phyloP scores from a whole-genome alignment of 2,113 vertebrate genomes.

The Anseranas semipalmata region DNA sequence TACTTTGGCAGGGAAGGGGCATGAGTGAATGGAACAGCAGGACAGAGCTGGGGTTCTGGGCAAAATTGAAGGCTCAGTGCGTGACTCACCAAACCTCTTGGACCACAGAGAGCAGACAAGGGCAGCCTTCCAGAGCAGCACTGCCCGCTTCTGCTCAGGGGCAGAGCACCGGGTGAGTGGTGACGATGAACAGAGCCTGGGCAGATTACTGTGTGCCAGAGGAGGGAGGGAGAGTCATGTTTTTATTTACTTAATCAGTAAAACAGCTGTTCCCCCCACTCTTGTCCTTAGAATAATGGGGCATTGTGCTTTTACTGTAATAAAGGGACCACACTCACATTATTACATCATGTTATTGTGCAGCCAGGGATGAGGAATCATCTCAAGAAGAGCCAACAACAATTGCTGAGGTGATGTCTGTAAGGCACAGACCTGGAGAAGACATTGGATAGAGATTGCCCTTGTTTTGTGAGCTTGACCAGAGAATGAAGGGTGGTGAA shows the following conservation, averaged over 20 bases:
- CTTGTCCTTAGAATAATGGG: background rate
- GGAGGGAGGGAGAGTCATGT: background rate
- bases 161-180: background rate
- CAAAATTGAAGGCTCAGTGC: background rate
- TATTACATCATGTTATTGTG: background rate
- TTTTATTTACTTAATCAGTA: background rate
- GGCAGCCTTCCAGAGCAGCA: constrained; percentile 54
- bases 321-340: background rate
- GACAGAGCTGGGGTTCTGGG: constrained; percentile 31
- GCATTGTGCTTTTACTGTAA: background rate
- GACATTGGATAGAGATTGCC: background rate
- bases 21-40: constrained; percentile 76
- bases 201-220: background rate
- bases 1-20: constrained; percentile 73
- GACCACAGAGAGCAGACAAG: background rate
- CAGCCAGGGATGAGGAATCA: constrained; percentile 43
- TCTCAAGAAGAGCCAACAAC: constrained; percentile 23
- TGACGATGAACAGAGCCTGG: background rate
- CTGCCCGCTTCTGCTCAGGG: background rate
- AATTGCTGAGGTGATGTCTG: constrained; percentile 67
- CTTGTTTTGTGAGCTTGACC: background rate
- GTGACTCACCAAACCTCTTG: constrained; percentile 67
- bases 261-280: background rate
- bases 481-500: background rate
- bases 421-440: background rate